Conservation (phyloP, 2,797 vertebrate genomes). For the Lemur catta region DNA sequence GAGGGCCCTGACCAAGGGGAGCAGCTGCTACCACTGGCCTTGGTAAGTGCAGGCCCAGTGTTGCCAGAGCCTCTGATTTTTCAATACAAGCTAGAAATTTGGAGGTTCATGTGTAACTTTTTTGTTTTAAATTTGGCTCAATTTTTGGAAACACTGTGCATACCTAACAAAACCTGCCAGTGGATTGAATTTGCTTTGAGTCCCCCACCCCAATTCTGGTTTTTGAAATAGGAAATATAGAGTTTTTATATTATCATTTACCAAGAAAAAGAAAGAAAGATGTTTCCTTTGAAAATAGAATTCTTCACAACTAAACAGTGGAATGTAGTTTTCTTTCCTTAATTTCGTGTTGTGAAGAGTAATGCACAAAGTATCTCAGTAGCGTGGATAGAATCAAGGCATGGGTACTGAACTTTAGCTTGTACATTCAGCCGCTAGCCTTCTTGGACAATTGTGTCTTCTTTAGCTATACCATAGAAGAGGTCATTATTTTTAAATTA, state of each 20-base stretch:
- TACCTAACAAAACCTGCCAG: background rate
- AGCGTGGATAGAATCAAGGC: background rate
- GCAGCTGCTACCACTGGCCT: background rate
- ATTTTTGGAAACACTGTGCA: background rate
- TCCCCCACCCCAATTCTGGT: background rate
- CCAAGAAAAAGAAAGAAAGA: background rate
- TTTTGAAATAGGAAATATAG: background rate
- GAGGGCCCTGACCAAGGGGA: too few relatives aligned
- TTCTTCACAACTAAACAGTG: background rate
- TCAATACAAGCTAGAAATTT: background rate
- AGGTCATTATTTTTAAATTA: constrained; percentile 41
- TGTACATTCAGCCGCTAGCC: background rate
- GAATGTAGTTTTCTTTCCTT: background rate
- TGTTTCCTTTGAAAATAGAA: background rate
- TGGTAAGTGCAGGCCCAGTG: background rate
- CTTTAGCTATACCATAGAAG: background rate
- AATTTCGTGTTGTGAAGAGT: background rate
- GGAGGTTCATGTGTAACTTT: background rate
- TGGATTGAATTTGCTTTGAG: background rate
- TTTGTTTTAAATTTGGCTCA: background rate
- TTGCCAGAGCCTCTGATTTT: background rate
- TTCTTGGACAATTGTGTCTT: background rate
- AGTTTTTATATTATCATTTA: constrained; percentile 10
- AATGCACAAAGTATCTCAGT: background rate
- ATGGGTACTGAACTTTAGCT: background rate